A percentile compares a stretch with the other conserved stretches of the same genome.
Conservation (phyloP, 1,140 invertebrate species). For the Cryptotermes secundus region DNA sequence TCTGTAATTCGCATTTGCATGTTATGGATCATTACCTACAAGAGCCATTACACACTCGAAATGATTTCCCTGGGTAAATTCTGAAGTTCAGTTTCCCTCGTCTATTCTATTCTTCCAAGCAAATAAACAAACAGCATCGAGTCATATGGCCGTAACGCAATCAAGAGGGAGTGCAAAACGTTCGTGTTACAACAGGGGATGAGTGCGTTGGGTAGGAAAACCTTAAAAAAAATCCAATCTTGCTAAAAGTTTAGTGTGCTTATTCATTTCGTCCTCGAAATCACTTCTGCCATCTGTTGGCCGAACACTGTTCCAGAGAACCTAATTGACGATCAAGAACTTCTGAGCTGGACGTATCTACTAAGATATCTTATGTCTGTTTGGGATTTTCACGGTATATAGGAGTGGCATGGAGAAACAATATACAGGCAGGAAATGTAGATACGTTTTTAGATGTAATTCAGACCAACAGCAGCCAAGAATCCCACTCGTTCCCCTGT, state of each 20-base stretch:
- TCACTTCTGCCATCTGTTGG: neutral
- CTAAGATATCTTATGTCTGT: neutral
- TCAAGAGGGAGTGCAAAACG: neutral
- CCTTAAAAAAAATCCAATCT: neutral
- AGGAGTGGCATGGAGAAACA: neutral
- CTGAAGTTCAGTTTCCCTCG: neutral
- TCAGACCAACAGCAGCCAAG: neutral
- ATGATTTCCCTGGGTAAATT: slow-evolving; percentile 9
- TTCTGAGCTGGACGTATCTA: neutral
- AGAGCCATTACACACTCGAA: slow-evolving; percentile 10
- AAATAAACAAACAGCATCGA: slow-evolving; percentile 7
- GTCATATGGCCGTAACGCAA: slow-evolving; percentile 1
- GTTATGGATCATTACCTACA: slow-evolving; percentile 7
- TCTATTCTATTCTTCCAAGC: neutral
- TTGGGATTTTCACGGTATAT: neutral
- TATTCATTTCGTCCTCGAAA: neutral
- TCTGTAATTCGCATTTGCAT: neutral
- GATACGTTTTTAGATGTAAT: neutral
- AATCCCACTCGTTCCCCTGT: neutral
- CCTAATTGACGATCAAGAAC: neutral
- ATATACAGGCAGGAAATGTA: neutral
- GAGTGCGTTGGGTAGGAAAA: neutral
- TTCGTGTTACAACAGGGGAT: neutral
- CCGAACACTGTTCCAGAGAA: neutral
- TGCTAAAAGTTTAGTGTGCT: neutral